Evolutionary conservation across 2,113 vertebrate genomes (phyloP).

Genomic region (Oreamnos americanus): DNA sequence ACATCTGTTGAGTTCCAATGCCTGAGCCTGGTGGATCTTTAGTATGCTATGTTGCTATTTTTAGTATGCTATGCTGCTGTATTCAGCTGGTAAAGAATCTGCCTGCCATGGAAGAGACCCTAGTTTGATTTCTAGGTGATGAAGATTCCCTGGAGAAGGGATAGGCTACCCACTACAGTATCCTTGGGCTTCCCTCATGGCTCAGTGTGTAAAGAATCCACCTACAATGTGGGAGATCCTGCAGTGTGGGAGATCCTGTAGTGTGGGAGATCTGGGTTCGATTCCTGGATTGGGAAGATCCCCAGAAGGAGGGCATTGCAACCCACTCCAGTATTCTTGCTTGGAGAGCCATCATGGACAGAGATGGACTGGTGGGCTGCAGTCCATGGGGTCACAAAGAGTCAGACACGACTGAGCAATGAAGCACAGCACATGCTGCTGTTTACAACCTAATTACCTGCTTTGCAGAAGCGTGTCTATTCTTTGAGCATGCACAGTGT

Average conservation of each 20-base stretch:
- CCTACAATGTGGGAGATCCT: not conserved
- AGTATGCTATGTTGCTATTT: not conserved
- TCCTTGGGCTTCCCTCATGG: not conserved
- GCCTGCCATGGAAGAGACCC: not conserved
- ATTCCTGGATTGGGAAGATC: not conserved
- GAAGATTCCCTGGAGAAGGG: not conserved
- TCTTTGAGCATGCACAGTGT: not conserved
- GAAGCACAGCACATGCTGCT: not conserved
- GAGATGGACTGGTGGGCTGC: not conserved
- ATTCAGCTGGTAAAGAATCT: not conserved
- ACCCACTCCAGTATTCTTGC: not conserved
- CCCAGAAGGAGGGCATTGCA: not conserved
- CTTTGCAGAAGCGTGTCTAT: not conserved
- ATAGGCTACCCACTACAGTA: not conserved
- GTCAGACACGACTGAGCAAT: not conserved
- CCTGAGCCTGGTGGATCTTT: not conserved
- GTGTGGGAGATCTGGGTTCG: not conserved
- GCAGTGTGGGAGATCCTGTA: not conserved
- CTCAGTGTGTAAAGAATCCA: not conserved
- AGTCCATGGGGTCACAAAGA: not conserved
- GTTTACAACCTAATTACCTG: constrained; percentile 41
- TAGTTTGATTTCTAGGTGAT: not conserved
- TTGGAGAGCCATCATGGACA: not conserved
- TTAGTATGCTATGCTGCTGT: not conserved
- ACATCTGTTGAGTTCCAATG: not conserved